Conservation (phyloP, 35 echinoderm and acorn worm genomes). For the Eucidaris tribuloides region DNA sequence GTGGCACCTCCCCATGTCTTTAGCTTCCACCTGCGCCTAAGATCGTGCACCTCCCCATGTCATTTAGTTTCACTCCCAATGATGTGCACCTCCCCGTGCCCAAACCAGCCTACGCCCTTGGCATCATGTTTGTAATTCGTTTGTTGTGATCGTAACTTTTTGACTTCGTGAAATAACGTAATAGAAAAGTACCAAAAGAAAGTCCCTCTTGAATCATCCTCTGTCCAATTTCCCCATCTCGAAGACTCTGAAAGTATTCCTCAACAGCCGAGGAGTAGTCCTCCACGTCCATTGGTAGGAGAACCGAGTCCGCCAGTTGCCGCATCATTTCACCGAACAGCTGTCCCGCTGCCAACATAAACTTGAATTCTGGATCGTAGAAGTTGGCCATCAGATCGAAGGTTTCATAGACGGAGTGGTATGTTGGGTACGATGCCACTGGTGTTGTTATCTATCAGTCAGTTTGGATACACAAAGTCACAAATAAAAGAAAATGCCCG, state of each 20-base stretch:
- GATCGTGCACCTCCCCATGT: no score
- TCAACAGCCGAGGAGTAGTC: constrained; percentile 44
- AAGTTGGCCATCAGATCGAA: constrained; percentile 45
- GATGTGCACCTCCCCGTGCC: no score
- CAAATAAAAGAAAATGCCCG: neutral
- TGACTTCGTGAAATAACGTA: no score
- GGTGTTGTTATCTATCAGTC: neutral
- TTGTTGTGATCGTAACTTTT: no score
- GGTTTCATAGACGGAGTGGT: constrained; percentile 65
- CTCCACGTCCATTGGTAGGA: constrained; percentile 44
- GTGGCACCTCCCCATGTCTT: no score
- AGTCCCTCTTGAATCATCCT: constrained; percentile 18
- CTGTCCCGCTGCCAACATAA: neutral
- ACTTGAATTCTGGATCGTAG: constrained; percentile 49
- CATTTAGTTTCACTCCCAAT: no score
- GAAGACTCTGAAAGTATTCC: neutral
- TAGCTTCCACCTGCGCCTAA: no score
- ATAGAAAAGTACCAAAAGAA: constrained; percentile 29
- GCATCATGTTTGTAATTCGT: no score
- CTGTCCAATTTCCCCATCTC: constrained; percentile 18
- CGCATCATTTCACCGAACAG: constrained; percentile 36
- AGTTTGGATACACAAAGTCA: neutral
- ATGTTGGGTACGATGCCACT: constrained; percentile 32
- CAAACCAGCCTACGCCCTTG: no score
- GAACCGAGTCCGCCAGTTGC: constrained; percentile 38